phyloP scores from a whole-genome alignment of 1,140 invertebrate genomes.

The Chionoecetes opilio region DNA sequence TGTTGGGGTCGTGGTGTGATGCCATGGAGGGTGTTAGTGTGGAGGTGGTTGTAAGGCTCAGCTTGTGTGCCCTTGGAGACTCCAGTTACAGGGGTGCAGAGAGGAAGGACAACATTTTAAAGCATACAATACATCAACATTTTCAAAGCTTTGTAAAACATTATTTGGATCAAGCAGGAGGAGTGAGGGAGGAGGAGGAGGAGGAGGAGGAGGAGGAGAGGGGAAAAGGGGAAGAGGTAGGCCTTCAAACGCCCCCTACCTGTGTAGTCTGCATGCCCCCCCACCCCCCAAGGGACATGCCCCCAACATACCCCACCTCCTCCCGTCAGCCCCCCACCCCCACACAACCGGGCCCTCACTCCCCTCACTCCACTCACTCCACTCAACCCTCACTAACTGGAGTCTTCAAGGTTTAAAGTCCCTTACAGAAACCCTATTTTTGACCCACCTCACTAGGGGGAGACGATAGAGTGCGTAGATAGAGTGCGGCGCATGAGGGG shows the following conservation, averaged over 20 bases:
- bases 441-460: slow-evolving; percentile 74
- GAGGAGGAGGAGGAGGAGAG: neutral
- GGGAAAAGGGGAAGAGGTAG: neutral
- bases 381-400: slow-evolving; percentile 12
- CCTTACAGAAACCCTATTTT: slow-evolving; percentile 57
- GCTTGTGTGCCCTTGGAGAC: slow-evolving; percentile 1
- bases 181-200: neutral
- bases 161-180: neutral
- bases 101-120: neutral
- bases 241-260: neutral
- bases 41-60: slow-evolving; percentile 27
- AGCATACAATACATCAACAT: neutral
- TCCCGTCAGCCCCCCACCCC: neutral
- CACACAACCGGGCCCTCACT: neutral
- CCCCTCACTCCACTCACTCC: neutral
- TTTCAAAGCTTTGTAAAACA: neutral
- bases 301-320: neutral
- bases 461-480: slow-evolving; percentile 81
- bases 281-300: neutral
- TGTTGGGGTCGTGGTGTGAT: neutral
- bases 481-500: slow-evolving; percentile 13
- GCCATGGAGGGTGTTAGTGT: neutral
- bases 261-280: neutral
- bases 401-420: slow-evolving; percentile 46
- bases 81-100: neutral